Base-by-base conservation (phyloP, 2,797 vertebrate species). In the Sebastes steindachneri region DNA sequence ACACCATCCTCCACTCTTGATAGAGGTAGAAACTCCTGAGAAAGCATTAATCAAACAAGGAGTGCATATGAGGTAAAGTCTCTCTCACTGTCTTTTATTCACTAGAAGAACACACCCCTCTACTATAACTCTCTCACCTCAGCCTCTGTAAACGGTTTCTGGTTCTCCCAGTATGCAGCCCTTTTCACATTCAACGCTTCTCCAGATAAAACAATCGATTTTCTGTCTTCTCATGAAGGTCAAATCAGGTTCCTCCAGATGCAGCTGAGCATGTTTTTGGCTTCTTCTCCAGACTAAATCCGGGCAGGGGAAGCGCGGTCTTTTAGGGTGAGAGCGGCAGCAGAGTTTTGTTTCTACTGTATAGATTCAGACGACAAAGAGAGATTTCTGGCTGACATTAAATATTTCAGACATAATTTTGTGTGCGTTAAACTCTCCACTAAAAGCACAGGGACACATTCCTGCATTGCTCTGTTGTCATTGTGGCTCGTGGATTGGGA, bases 171-270 rank as follows among this genome's bases (percentile, higher is more conserved):
- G 86, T 80, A 19, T 58, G 17, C 55, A 53, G 0, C 17, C 9
- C 2, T 41, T 60, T 66, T 68, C 65, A 60, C 23, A 67, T 51
- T 58, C 7, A 1, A 12, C 0, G 0, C 51, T 45, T 29, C 77
- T 74, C 62, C 45, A 58, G 25, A 77, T 7, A 75, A 85, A 89
- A 81, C 64, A 67, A 69, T 29, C 0, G 53, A 48, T 73, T 73
- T 37, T 72, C 28, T 9, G 7, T 64, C 19, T 58, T 58, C 25
- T 14, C 14, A 29, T 23, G 0, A 37, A 79, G 67, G 51, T 88
- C 25, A 87, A 73, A 83, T 88, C 90, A 79, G 83, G 88, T 90
- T 90, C 80, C 79, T 25, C 83, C 83, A 85, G 76, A 45, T 74
- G 74, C 29, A 23, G 25, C 14, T 8, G 15, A 65, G 54, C 74